These are phyloP conservation scores for Crotalus adamanteus DNA, from an alignment of 2,797 vertebrate genomes.

Conservation along the genomic window DNA sequence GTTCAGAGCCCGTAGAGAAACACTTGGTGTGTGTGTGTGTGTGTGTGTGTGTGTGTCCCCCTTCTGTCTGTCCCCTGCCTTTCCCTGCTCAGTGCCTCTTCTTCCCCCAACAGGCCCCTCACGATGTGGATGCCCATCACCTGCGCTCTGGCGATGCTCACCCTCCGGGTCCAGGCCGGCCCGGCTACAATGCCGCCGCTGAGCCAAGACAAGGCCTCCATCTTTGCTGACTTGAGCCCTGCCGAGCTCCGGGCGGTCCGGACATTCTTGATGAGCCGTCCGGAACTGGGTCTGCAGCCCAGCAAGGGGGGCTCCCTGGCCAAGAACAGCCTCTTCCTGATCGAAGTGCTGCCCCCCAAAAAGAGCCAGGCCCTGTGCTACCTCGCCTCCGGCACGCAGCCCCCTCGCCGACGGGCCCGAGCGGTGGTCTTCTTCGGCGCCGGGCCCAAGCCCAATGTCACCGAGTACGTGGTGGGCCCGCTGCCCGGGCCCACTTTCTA, in stretches of 20 bases:
- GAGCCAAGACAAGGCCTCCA: slow-evolving; percentile 44
- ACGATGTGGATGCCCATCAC: background rate
- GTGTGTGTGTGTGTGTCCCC: no score
- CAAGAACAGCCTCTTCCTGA: slow-evolving; percentile 80
- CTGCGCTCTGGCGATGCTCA: rapidly evolving
- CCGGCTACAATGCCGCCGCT: rapidly evolving
- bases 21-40: background rate
- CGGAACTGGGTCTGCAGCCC: slow-evolving; percentile 73
- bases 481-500: slow-evolving; percentile 77
- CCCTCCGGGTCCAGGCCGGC: rapidly evolving
- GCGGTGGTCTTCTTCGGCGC: slow-evolving; percentile 84
- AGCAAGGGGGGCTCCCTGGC: slow-evolving; percentile 59
- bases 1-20: background rate
- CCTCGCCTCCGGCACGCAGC: slow-evolving; percentile 73
- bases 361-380: slow-evolving; percentile 80
- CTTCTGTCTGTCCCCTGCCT: no score
- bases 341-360: slow-evolving; percentile 84
- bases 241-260: slow-evolving; percentile 79
- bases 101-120: background rate
- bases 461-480: slow-evolving; percentile 85
- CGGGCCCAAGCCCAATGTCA: slow-evolving; percentile 79
- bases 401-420: slow-evolving; percentile 79
- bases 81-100: rapidly evolving
- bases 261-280: slow-evolving; percentile 75
- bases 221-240: slow-evolving; percentile 83